Base-by-base conservation (phyloP, 2,888 invertebrate genomes). In the Polyploca ridens region DNA sequence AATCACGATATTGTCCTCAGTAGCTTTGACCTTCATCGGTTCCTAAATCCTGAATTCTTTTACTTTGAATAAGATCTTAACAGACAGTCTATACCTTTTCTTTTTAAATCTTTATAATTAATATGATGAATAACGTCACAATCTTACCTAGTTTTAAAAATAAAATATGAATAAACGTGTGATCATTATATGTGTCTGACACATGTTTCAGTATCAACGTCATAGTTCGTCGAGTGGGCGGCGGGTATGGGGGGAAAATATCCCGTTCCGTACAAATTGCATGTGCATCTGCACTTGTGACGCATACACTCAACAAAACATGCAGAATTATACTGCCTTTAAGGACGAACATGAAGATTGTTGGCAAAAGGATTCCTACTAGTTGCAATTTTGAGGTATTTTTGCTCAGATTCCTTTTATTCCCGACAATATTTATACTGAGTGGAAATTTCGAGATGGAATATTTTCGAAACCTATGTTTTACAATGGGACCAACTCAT, bases 241-340 rank as follows among this genome's bases (percentile, higher is more conserved):
- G 91, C 27, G 86, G 76, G 4, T 98, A 96, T 78, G 98, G 98
- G 0, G 94, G 94, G 0, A 98, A 98, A 87, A 95, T 97, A 70
- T 94, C 95, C 0, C 93, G 97, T 46, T 86, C 94, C 11, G 79
- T 88, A 5, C 91, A 95, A 64, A 81, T 95, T 5, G 94, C 96
- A 27, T 5, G 61, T 75, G n/a, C 61, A 69, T 73, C 6, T 70
- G 76, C 57, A 67, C 80, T 97, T 19, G 97, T 96, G 0, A 95
- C 96, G 0, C 84, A 94, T 71, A 94, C 95, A 70, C 84, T 96
- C 3, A 94, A 95, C 79, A 86, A 88, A 62, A 96, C 97, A 0
- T 96, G 97, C 4, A 94, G 96, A 65, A 90, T 97, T 67, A 90
- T 95, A 60, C 81, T 96, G 83, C 91, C 96, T 8, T 89, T 97